phyloP scores from a whole-genome alignment of 2,113 vertebrate genomes.

The rabbit (Oryctolagus cuniculus) region DNA sequence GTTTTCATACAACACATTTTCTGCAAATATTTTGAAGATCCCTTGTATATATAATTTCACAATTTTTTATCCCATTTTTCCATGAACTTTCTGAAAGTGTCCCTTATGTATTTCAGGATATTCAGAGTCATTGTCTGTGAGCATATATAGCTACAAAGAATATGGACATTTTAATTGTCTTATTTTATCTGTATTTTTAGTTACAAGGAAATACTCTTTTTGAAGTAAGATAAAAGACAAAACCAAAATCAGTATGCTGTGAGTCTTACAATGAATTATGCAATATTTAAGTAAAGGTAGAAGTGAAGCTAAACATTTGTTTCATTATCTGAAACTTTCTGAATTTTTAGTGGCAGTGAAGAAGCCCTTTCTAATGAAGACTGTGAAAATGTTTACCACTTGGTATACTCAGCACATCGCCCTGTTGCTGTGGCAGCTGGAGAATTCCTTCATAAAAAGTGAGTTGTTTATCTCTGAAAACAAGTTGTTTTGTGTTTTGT shows the following conservation, averaged over 20 bases:
- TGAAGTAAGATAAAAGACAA: conserved; percentile 26
- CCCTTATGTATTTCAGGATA: background rate
- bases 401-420: conserved; percentile 98
- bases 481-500: background rate
- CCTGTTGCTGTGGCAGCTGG: conserved; percentile 98
- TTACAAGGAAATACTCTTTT: conserved; percentile 54
- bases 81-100: too few relatives aligned
- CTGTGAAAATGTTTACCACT: conserved; percentile 99
- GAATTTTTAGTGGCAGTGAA: conserved; percentile 95
- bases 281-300: conserved; percentile 12
- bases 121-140: background rate
- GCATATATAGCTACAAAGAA: background rate
- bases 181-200: conserved; percentile 41
- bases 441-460: conserved; percentile 99
- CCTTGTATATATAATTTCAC: background rate
- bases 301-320: background rate
- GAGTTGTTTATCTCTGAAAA: conserved; percentile 81
- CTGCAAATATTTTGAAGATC: too few relatives aligned
- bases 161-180: conserved; percentile 54
- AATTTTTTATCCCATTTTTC: too few relatives aligned
- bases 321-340: conserved; percentile 78
- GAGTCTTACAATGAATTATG: conserved; percentile 38
- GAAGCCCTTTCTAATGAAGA: conserved; percentile 99
- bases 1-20: background rate
- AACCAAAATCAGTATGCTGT: conserved; percentile 38